phyloP scores from a whole-genome alignment of 2,113 vertebrate genomes.

The Anguilla japonica region DNA sequence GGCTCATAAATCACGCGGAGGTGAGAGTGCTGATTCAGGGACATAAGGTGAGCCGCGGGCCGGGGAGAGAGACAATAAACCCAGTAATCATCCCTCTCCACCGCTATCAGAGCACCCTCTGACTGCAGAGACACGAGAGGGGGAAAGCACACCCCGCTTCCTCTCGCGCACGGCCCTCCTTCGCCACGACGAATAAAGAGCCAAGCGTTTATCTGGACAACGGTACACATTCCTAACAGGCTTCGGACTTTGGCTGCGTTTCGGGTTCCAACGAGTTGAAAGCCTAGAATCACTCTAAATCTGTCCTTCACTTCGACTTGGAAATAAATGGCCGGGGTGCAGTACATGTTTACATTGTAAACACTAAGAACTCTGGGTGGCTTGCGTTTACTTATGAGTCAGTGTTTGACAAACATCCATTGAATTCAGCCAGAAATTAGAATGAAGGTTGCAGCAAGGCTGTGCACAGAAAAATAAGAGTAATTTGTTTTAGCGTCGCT shows the following conservation, averaged over 20 bases:
- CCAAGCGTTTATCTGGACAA: not conserved
- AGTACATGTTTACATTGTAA: too few relatives aligned
- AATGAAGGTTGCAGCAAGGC: too few relatives aligned
- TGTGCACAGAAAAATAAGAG: too few relatives aligned
- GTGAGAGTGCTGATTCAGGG: conserved; percentile 32
- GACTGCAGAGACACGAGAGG: not conserved
- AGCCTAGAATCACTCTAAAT: not conserved
- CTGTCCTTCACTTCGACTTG: not conserved
- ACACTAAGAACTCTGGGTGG: too few relatives aligned
- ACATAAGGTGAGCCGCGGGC: conserved; percentile 20
- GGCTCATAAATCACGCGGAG: conserved; percentile 25
- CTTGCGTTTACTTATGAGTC: not conserved
- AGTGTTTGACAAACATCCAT: not conserved
- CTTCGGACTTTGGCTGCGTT: not conserved
- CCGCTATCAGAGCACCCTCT: not conserved
- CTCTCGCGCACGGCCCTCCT: not conserved
- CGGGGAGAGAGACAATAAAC: conserved; percentile 32
- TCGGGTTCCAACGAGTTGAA: not conserved
- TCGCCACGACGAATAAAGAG: not conserved
- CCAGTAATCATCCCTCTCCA: conserved; percentile 17
- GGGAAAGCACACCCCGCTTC: conserved; percentile 18
- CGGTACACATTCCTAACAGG: not conserved
- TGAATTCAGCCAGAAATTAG: too few relatives aligned
- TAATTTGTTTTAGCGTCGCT: too few relatives aligned
- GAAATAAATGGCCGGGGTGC: too few relatives aligned